Evolutionary conservation across 2,888 invertebrate species (phyloP), one percentile per base, ranked within the genome.

Genomic region (Norana najaformis): DNA sequence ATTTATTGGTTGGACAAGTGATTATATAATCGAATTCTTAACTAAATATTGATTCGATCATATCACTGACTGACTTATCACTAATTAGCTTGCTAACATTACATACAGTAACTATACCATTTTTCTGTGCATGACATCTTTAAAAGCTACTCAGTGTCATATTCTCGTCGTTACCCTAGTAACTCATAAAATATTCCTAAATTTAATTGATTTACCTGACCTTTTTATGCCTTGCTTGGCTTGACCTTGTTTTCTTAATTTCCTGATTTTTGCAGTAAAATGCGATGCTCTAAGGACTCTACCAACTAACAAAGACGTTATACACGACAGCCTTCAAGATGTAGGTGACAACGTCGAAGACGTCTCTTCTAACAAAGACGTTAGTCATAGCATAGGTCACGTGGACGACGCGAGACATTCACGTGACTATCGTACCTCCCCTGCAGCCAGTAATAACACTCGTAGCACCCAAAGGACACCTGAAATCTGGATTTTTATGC

Each of bases 281-380:
- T 85, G 85, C 37, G 85, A 85, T 18, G 37, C 8, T 2, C 20
- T 36, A 37, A 6, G 37, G 23, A 85, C 4, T 85, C 16, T 85
- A 85, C 85, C 85, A 37, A 85, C 85, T 16, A 37, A 37, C 35
- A 18, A 85, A 85, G 36, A 85, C 37, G 85, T 85, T 8, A 35
- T 85, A 35, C 85, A 85, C 85, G 85, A 85, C 36, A 85, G 85
- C 23, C 85, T 85, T 85, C 85, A 85, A 14, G 85, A 85, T 85
- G 36, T 35, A 35, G 85, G 8, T 14, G 85, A 85, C 85, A 36
- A 37, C 85, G 85, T 35, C 18, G 85, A 85, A 23, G 85, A 85
- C 16, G 85, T 85, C 18, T 20, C 23, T 13, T 85, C 85, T 37
- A 37, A 35, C 85, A 85, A 85, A 36, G 85, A 85, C 85, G 85